Percentiles rank a stretch among this genome's conserved stretches.
phyloP scores from a whole-genome alignment of 1,140 invertebrate species.

The Centruroides sculpturatus region DNA sequence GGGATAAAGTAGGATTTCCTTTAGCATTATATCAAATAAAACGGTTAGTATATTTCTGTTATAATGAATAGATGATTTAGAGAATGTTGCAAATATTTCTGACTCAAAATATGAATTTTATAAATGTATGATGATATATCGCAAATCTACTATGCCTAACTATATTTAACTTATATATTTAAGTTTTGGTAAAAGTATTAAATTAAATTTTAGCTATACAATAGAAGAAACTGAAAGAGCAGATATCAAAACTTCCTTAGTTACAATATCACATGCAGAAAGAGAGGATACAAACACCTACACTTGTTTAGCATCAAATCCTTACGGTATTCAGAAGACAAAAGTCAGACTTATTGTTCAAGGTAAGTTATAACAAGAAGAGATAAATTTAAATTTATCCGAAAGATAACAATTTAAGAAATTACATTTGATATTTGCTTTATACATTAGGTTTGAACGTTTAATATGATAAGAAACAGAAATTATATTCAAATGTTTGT shows the following conservation, averaged over 20 bases:
- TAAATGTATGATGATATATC: too few relatives aligned
- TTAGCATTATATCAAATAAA: slow-evolving; percentile 32
- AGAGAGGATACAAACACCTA: slow-evolving; percentile 29
- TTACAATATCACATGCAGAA: slow-evolving; percentile 4
- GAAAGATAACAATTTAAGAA: too few relatives aligned
- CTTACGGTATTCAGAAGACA: slow-evolving; percentile 27
- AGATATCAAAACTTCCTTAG: slow-evolving; percentile 9
- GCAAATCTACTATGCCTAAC: too few relatives aligned
- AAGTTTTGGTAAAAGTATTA: background rate
- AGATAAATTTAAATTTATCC: too few relatives aligned
- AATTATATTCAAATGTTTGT: too few relatives aligned
- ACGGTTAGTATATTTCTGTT: background rate
- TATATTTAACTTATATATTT: too few relatives aligned
- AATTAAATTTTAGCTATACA: slow-evolving; percentile 3
- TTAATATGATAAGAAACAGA: too few relatives aligned
- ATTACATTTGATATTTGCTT: too few relatives aligned
- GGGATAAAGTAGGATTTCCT: slow-evolving; percentile 54
- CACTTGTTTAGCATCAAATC: slow-evolving; percentile 29
- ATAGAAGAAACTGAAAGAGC: slow-evolving; percentile 9
- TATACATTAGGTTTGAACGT: too few relatives aligned
- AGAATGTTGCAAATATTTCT: too few relatives aligned
- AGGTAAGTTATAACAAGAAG: slow-evolving; percentile 20
- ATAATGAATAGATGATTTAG: too few relatives aligned
- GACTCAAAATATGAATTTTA: too few relatives aligned
- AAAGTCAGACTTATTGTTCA: slow-evolving; percentile 27